Conservation (phyloP, 2,797 vertebrate genomes). For the Darevskia nairensis region DNA sequence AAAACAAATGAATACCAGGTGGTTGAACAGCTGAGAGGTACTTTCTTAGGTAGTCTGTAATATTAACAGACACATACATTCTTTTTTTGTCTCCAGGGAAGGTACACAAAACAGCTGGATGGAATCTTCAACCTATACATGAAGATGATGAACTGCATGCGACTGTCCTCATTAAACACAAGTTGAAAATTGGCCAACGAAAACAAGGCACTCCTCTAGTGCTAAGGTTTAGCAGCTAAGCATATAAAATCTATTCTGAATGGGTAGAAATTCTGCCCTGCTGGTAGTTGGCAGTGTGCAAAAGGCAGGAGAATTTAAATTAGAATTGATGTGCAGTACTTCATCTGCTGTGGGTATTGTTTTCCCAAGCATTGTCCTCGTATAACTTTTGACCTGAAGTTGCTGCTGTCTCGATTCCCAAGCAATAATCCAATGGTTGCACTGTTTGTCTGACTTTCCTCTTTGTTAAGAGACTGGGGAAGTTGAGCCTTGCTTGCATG, state of each 20-base stretch:
- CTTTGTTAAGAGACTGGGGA: background rate
- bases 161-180: conserved; percentile 39
- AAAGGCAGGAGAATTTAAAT: background rate
- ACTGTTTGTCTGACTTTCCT: background rate
- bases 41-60: conserved; percentile 17
- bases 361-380: background rate
- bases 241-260: background rate
- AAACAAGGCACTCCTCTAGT: conserved; percentile 15
- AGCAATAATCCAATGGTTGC: background rate
- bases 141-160: conserved; percentile 31
- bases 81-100: conserved; percentile 45
- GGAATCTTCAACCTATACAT: conserved; percentile 25
- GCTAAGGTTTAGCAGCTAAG: background rate
- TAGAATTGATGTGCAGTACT: background rate
- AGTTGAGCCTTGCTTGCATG: background rate
- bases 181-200: conserved; percentile 44
- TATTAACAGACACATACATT: conserved; percentile 10
- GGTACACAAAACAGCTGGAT: conserved; percentile 45
- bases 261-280: background rate
- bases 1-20: conserved; percentile 16
- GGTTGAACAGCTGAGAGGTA: conserved; percentile 12
- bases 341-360: background rate
- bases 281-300: background rate
- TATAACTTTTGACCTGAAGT: conserved; percentile 9
- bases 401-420: background rate